A percentile compares a stretch with the other conserved stretches of the same genome.
Evolutionary conservation across 2,113 vertebrate species (phyloP).

Genomic region (Leptodactylus fuscus): DNA sequence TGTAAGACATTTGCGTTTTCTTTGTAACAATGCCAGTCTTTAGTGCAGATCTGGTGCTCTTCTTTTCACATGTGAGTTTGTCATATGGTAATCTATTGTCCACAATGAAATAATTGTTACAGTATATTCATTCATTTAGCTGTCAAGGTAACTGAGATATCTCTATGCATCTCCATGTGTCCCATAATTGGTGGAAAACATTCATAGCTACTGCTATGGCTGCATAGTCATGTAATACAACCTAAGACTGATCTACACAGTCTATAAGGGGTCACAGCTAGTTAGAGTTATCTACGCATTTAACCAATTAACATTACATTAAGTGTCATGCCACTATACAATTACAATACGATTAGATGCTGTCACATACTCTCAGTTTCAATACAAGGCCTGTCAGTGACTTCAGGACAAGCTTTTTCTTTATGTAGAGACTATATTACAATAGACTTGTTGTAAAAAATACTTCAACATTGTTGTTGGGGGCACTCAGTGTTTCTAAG

Average conservation of each 20-base stretch:
- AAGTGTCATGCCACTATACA: neutral
- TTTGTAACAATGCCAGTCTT: neutral
- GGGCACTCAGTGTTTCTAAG: no score
- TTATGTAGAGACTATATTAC: neutral
- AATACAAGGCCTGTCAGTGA: neutral
- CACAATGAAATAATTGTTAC: neutral
- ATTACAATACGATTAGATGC: conserved; percentile 4
- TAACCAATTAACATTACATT: conserved; percentile 22
- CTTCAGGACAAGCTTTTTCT: neutral
- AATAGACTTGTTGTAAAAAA: no score
- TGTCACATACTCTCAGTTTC: neutral
- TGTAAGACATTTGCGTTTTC: neutral
- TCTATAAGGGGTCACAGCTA: conserved; percentile 31
- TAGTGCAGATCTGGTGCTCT: neutral
- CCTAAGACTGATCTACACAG: conserved; percentile 1
- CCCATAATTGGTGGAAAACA: conserved; percentile 21
- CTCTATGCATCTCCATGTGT: neutral
- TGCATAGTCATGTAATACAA: conserved; percentile 35
- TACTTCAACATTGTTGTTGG: no score
- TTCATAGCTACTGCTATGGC: conserved; percentile 6
- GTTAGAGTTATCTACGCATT: conserved; percentile 20
- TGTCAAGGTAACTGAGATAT: conserved; percentile 18
- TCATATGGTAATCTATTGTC: neutral
- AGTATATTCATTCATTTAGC: conserved; percentile 8
- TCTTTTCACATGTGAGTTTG: neutral